Base-by-base conservation (phyloP, 1,140 invertebrate genomes). In the Formica exsecta region DNA sequence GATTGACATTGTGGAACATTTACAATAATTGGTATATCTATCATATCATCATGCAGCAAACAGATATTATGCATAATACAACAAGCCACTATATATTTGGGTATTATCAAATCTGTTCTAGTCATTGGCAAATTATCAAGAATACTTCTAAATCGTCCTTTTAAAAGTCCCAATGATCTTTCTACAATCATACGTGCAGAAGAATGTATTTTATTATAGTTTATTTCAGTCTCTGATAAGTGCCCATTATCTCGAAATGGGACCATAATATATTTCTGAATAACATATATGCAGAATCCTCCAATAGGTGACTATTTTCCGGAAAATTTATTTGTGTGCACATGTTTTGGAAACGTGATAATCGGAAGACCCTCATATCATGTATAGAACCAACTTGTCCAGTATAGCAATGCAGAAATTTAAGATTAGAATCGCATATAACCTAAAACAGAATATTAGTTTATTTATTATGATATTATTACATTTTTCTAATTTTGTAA, bases 381-480 rank as follows among this genome's bases (percentile, higher is more conserved):
- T 85, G 81, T 75, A 75, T 32, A 11, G 70, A 75, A 6, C 71
- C 81, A 41, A 74, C 70, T 54, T 85, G 41, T 19, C 81, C 81
- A 64, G 11, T 19, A 64, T 75, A 85, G n/a, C 29, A 41, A 54
- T 75, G 54, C 3, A 74, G 25, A 51, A 85, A 75, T 75, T 65
- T 85, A 13, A 64, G 8, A 13, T 36, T 41, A 16, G 13, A 25
- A 66, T 85, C 70, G 57, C 71, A 59, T 48, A 77, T 64, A 29
- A 22, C 22, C 22, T 22, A 22, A 22, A 22, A 22, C 22, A 22
- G 22, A 22, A 22, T 22, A 22, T 22, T 22, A 22, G 22, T 22
- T 22, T 22, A 22, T 22, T 22, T 22, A 22, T 22, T 22, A 22
- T 22, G 22, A 0, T 22, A 22, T 0, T 22, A 22, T 22, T 22